phyloP scores from a whole-genome alignment of 2,113 vertebrate genomes.

The Oreochromis tanganicae region DNA sequence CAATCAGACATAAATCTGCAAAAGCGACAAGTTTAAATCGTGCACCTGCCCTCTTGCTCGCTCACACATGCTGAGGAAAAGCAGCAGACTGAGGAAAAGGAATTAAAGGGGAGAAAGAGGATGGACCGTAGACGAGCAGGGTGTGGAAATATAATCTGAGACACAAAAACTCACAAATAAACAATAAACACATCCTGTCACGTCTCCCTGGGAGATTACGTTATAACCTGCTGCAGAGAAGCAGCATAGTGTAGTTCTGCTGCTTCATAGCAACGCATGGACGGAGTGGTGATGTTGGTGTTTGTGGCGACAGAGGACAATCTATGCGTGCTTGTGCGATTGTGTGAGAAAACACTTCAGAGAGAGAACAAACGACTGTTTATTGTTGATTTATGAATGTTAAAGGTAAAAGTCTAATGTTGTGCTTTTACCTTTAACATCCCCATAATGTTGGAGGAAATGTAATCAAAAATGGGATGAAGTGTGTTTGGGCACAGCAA shows the following conservation, averaged over 20 bases:
- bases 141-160: constrained; percentile 13
- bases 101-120: constrained; percentile 15
- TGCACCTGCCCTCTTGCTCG: constrained; percentile 19
- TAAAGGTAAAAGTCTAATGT: neutral
- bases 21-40: constrained; percentile 25
- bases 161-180: constrained; percentile 42
- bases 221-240: neutral
- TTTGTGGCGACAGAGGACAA: neutral
- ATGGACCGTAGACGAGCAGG: constrained; percentile 32
- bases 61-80: constrained; percentile 20
- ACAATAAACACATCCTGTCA: neutral
- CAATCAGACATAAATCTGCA: constrained; percentile 26
- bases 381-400: neutral
- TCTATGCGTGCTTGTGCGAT: neutral
- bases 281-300: neutral
- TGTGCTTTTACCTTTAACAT: neutral
- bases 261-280: constrained; percentile 3
- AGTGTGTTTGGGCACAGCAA: neutral
- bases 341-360: neutral
- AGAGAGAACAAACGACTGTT: neutral
- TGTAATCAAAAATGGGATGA: neutral
- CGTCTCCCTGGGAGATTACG: constrained; percentile 14
- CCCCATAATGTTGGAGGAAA: neutral
- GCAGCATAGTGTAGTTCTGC: neutral
- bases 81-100: constrained; percentile 22